Evolutionary conservation across 2,888 invertebrate genomes (phyloP), one percentile per base, ranked within the genome.

Genomic region (Standfussiana lucernea): DNA sequence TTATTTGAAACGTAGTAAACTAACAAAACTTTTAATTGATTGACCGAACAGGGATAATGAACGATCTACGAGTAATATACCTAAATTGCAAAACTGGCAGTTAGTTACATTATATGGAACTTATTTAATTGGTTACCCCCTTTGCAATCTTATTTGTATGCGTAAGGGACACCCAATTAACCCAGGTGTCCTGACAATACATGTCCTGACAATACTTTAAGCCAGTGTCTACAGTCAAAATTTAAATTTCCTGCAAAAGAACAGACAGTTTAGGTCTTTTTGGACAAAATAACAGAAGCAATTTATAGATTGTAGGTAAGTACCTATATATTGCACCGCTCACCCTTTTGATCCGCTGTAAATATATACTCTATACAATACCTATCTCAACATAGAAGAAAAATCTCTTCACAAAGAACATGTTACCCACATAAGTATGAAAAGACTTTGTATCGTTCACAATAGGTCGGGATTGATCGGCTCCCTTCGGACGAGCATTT

Each of bases 401-500:
- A 88, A 89, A 85, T 80, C 83, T 79, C 59, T 75, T 75, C 80
- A 87, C 88, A 90, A 89, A 88, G 90, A 88, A 89, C 86, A 84
- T 87, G 84, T 84, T 81, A 80, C 84, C 86, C 82, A 87, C 85
- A 83, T 84, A 84, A 82, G 83, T 83, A 87, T 90, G 81, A 89
- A 91, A 89, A 89, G 90, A 90, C 88, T 89, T 90, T 88, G 88
- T 90, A 89, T 90, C 89, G 88, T 77, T 85, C 89, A 93, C 92
- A 93, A 93, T 92, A 88, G 90, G 87, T 86, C 79, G 88, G 90
- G 91, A 91, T 91, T 90, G 92, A 91, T 92, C 89, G 90, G 84
- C 89, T 90, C 89, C 89, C 88, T 90, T 89, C 74, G 89, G 90
- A 89, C 89, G 90, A 89, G 89, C 90, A 89, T 91, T 92, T 92